A percentile compares a stretch with the other conserved stretches of the same genome.
phyloP scores from a whole-genome alignment of 2,797 vertebrate species.

The Urosaurus nigricauda region DNA sequence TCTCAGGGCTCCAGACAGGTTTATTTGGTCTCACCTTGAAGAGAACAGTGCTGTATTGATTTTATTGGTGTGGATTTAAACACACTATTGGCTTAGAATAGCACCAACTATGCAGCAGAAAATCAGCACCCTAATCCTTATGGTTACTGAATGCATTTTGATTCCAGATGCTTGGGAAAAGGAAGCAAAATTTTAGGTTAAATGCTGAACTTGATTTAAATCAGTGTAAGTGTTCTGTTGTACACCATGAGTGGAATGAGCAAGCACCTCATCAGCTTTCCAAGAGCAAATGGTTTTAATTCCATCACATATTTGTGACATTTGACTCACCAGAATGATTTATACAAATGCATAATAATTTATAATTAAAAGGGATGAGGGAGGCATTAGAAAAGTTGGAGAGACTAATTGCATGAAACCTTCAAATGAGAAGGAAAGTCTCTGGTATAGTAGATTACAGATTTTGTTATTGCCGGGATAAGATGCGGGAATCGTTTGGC shows the following conservation, averaged over 20 bases:
- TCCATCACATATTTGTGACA: background rate
- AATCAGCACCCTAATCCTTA: constrained; percentile 72
- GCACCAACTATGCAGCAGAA: constrained; percentile 70
- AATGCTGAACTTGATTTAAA: constrained; percentile 1
- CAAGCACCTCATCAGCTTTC: background rate
- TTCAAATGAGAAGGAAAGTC: no score
- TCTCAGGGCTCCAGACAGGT: constrained; percentile 81
- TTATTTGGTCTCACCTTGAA: constrained; percentile 84
- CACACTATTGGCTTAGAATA: constrained; percentile 78
- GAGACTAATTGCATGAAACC: no score
- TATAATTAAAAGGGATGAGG: no score
- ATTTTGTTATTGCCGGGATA: no score
- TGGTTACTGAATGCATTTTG: constrained; percentile 28
- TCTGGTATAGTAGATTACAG: no score
- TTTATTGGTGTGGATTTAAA: constrained; percentile 79
- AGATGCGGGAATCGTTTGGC: background rate
- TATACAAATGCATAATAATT: background rate
- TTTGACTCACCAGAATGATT: background rate
- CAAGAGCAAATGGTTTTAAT: background rate
- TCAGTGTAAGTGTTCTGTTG: background rate
- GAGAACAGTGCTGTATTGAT: constrained; percentile 79
- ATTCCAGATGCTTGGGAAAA: background rate
- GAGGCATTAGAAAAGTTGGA: no score
- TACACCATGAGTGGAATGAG: accelerated
- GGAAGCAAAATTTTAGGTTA: background rate